Evolutionary conservation across 2,888 invertebrate species (phyloP).

Genomic region (Heliconius erato): DNA sequence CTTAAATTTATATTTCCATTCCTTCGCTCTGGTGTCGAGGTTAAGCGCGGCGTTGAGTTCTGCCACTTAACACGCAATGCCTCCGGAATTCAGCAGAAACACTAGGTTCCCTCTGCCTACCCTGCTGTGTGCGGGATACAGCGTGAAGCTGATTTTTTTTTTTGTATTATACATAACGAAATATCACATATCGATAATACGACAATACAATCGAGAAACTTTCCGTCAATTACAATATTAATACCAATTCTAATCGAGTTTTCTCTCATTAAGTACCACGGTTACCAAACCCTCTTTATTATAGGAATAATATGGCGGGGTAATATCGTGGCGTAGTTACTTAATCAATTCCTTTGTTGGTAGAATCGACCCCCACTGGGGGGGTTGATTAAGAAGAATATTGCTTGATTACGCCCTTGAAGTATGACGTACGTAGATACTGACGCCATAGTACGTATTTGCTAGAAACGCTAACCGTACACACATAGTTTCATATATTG

Average conservation of each 20-base stretch:
- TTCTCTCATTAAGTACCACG: constrained; percentile 85
- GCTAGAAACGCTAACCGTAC: constrained; percentile 58
- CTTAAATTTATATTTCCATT: too few relatives aligned
- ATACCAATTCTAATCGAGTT: constrained; percentile 85
- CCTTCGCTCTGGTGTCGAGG: too few relatives aligned
- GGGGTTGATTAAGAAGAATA: constrained; percentile 86
- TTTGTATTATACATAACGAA: not conserved
- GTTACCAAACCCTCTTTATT: constrained; percentile 85
- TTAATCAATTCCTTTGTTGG: constrained; percentile 86
- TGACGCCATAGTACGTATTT: constrained; percentile 45
- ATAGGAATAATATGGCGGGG: constrained; percentile 84
- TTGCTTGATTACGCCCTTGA: constrained; percentile 84
- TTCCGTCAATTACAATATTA: constrained; percentile 80
- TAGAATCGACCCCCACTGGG: constrained; percentile 81
- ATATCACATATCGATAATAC: constrained; percentile 11
- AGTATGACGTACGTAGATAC: constrained; percentile 74
- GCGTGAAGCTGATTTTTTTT: too few relatives aligned
- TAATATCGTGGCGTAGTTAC: constrained; percentile 85
- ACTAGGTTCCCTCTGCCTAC: too few relatives aligned
- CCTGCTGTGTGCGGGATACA: too few relatives aligned
- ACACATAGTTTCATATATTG: not conserved
- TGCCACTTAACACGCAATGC: too few relatives aligned
- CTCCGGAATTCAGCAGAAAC: too few relatives aligned
- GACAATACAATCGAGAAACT: constrained; percentile 71
- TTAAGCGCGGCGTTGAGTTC: too few relatives aligned